Conservation (phyloP, 2,113 vertebrate genomes). For the Xyliphius kryptos region DNA sequence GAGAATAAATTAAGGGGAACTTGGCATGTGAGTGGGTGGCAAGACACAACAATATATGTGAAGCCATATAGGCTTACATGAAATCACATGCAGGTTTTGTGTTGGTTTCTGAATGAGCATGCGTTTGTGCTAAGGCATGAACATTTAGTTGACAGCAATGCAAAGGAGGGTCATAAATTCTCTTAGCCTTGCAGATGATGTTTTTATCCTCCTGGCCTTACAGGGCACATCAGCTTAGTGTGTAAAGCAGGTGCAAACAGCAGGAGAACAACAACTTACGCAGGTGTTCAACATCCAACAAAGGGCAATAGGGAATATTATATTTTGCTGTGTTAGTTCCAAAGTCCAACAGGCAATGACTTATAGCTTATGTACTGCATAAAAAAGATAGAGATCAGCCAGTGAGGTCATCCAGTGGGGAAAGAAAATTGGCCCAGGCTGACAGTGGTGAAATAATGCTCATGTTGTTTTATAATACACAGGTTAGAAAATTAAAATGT, state of each 20-base stretch:
- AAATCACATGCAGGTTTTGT: no score
- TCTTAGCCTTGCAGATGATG: conserved; percentile 37
- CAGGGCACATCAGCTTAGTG: conserved; percentile 16
- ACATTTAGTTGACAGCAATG: conserved; percentile 25
- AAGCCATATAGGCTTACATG: no score
- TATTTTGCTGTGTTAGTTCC: conserved; percentile 16
- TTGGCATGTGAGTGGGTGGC: background rate
- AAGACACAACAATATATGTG: background rate
- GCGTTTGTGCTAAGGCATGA: conserved; percentile 13
- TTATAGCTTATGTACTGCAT: conserved; percentile 17
- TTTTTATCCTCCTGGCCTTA: conserved; percentile 42
- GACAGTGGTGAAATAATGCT: background rate
- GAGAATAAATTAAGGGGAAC: conserved; percentile 2
- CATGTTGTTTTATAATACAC: background rate
- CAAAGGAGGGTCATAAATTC: conserved; percentile 29
- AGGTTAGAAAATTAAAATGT: no score
- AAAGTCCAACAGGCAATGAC: conserved; percentile 14
- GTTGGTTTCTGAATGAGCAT: background rate
- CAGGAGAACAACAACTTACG: conserved; percentile 18
- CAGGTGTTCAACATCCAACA: conserved; percentile 31
- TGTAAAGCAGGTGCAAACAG: conserved; percentile 34
- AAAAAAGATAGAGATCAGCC: conserved; percentile 26
- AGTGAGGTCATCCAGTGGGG: background rate
- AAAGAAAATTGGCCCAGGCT: conserved; percentile 10
- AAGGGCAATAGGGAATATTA: conserved; percentile 24